Base-by-base conservation (phyloP, 2,888 invertebrate genomes). In the Stenichneumon culpator region DNA sequence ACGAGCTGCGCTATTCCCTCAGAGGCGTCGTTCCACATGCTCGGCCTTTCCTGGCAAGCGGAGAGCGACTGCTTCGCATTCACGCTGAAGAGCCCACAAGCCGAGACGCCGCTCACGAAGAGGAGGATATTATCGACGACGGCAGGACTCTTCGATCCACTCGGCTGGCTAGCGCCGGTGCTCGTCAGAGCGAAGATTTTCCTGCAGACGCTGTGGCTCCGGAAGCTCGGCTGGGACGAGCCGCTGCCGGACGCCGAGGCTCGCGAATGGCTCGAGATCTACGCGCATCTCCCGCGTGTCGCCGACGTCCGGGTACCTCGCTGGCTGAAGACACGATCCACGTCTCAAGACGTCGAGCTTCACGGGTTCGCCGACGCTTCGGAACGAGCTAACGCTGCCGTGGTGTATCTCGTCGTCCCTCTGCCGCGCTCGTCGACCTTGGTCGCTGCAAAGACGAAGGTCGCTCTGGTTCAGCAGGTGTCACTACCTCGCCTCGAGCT, bases 211-310 rank as follows among this genome's bases (percentile, higher is more conserved):
- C 54, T 87, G 1, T 87, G 87, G 85, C 22, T 79, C 2, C 14
- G 57, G 9, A 81, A 83, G 36, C 70, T 87, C 52, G 32, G 22
- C 44, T 89, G 86, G 86, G 86, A 87, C 22, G 83, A 87, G 6
- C 22, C 54, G 28, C 19, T 88, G 25, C 79, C 79, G 19, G 32
- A 65, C 9, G 25, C n/a, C 82, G 4, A 14, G 0, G 1, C 1
- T 0, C 54, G 44, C 1, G 3, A 36, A 0, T 36, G 36, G 57
- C 5, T 11, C 9, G 7, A 7, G 9, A 7, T 57, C 2, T 57
- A 57, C 11, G 0, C 19, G 9, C 11, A 57, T 25, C 4, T 57
- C 9, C 57, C 57, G 7, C 22, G 25, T 9, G 22, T 57, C 57
- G 19, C 57, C 22, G 57, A 57, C 3, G 11, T 25, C 2, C 57